A percentile compares a stretch with the other conserved stretches of the same genome.
phyloP scores from a whole-genome alignment of 2,888 invertebrate genomes.

The Galeopsomyia nigrocyanea region DNA sequence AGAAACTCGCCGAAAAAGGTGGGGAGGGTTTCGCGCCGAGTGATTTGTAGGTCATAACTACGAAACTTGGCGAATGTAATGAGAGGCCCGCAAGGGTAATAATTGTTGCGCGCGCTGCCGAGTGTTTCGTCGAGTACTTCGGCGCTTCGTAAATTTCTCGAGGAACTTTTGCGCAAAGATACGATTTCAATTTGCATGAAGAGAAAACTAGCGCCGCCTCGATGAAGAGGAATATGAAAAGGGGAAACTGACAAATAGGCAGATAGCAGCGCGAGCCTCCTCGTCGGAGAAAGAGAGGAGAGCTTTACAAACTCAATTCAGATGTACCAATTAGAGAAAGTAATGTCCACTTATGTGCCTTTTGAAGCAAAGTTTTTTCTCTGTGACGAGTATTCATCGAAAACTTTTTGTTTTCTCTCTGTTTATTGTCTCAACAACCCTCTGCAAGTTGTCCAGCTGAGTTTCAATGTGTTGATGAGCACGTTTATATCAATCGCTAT shows the following conservation, averaged over 20 bases:
- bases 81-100: constrained; percentile 29
- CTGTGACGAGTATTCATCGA: neutral
- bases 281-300: neutral
- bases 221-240: too few species aligned
- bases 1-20: too few species aligned
- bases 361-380: constrained; percentile 18
- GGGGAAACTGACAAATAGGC: too few species aligned
- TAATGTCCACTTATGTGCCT: constrained; percentile 33
- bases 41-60: constrained; percentile 29
- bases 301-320: constrained; percentile 33
- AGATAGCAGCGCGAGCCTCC: too few species aligned
- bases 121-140: constrained; percentile 1
- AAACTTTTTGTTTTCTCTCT: too few species aligned
- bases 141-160: constrained; percentile 1
- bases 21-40: neutral
- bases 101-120: constrained; percentile 23
- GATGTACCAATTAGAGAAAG: constrained; percentile 42
- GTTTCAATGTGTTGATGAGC: too few species aligned
- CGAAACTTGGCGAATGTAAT: constrained; percentile 24
- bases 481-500: too few species aligned
- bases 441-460: too few species aligned
- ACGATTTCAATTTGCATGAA: constrained; percentile 37
- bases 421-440: too few species aligned
- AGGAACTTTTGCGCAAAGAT: constrained; percentile 23
- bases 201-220: neutral